A percentile compares a stretch with the other conserved stretches of the same genome.
These are phyloP conservation scores for Eurytoma adleriae DNA, from an alignment of 2,888 invertebrate species.

Conservation along the genomic window DNA sequence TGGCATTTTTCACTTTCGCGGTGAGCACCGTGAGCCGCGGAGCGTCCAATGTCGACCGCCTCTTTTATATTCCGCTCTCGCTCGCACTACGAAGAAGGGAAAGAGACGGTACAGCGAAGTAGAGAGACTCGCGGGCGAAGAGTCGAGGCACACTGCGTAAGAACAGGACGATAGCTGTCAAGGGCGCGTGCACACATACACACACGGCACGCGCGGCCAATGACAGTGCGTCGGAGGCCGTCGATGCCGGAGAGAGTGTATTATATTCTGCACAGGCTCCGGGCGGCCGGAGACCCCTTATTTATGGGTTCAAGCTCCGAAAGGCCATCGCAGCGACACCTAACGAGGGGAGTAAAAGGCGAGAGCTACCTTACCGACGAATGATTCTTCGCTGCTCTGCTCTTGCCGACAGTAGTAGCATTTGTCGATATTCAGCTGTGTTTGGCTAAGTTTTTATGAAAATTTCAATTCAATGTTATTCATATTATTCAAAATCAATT, in stretches of 20 bases:
- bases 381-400: neutral
- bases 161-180: constrained; percentile 63
- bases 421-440: constrained; percentile 16
- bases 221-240: constrained; percentile 58
- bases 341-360: neutral
- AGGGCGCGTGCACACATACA: constrained; percentile 61
- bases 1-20: constrained; percentile 51
- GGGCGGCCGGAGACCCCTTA: constrained; percentile 28
- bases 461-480: neutral
- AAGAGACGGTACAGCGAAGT: constrained; percentile 33
- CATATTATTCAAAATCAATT: too few species aligned
- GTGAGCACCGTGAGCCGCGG: neutral
- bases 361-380: constrained; percentile 43
- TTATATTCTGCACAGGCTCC: constrained; percentile 32
- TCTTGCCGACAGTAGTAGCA: neutral
- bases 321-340: constrained; percentile 45
- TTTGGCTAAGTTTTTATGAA: neutral
- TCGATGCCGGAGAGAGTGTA: constrained; percentile 15
- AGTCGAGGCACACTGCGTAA: constrained; percentile 56
- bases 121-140: constrained; percentile 44
- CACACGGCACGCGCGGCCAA: constrained; percentile 58
- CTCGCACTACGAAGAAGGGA: constrained; percentile 7
- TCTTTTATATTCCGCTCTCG: constrained; percentile 54
- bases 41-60: constrained; percentile 31
- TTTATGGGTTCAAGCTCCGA: constrained; percentile 21